These are phyloP conservation scores for Drosophila watanabei DNA, from an alignment of 1,140 invertebrate species.

Conservation along the genomic window DNA sequence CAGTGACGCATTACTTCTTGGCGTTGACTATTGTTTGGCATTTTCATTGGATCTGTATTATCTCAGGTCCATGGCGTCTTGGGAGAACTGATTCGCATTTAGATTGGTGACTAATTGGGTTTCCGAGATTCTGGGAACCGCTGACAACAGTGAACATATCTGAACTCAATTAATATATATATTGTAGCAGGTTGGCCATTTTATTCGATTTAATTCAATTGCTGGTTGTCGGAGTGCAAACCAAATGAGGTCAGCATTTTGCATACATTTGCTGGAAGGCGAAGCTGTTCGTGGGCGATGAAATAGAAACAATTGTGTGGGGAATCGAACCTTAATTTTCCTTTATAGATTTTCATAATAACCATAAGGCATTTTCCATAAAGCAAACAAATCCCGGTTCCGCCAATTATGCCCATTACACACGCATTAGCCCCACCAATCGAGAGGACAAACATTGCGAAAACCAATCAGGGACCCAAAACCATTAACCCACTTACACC, in stretches of 20 bases:
- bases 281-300: neutral
- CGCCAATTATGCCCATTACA: conserved; percentile 52
- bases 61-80: neutral
- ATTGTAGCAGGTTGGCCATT: conserved; percentile 4
- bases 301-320: neutral
- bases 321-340: neutral
- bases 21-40: conserved; percentile 10
- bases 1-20: conserved; percentile 12
- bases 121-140: conserved; percentile 7
- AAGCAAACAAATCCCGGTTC: conserved; percentile 36
- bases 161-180: conserved; percentile 22
- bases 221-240: conserved; percentile 3
- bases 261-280: neutral
- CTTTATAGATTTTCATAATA: conserved; percentile 13
- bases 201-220: conserved; percentile 17
- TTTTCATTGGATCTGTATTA: conserved; percentile 8
- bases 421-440: conserved; percentile 37
- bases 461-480: conserved; percentile 59
- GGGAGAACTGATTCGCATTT: conserved; percentile 12
- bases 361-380: conserved; percentile 13
- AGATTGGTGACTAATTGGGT: conserved; percentile 11
- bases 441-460: conserved; percentile 45
- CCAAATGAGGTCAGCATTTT: conserved; percentile 7
- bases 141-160: neutral
- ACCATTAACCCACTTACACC: conserved; percentile 64